Conservation (phyloP, 2,113 vertebrate genomes). For the Orientallactaga bullata region DNA sequence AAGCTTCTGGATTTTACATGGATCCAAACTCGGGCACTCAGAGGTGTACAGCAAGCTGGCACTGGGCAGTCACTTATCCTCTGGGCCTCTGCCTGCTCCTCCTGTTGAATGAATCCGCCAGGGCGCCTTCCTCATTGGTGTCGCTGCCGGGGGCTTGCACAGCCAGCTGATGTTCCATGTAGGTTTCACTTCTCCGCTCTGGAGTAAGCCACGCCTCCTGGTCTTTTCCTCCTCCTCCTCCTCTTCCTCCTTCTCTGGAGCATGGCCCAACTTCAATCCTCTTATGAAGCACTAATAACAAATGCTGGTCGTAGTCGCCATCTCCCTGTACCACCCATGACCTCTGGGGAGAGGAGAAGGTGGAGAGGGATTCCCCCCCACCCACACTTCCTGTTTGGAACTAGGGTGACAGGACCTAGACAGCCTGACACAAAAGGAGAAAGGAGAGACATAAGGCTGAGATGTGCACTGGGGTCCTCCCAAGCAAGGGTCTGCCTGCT, state of each 20-base stretch:
- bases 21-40: no score
- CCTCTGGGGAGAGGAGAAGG: no score
- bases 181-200: background rate
- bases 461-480: background rate
- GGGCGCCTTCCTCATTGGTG: accelerated
- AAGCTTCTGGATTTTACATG: no score
- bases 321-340: no score
- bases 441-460: no score
- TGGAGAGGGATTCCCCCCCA: background rate
- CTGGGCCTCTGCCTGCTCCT: background rate
- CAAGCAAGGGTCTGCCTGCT: background rate
- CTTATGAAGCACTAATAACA: background rate
- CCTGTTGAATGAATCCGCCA: background rate
- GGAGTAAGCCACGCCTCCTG: accelerated
- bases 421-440: background rate
- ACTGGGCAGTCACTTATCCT: background rate
- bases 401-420: background rate
- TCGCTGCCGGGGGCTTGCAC: no score
- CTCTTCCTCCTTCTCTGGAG: background rate
- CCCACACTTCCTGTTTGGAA: background rate
- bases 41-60: no score
- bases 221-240: no score
- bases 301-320: background rate
- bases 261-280: background rate
- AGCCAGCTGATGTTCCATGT: accelerated